Conservation (phyloP, 1,140 invertebrate species). For the Andricus grossulariae region DNA sequence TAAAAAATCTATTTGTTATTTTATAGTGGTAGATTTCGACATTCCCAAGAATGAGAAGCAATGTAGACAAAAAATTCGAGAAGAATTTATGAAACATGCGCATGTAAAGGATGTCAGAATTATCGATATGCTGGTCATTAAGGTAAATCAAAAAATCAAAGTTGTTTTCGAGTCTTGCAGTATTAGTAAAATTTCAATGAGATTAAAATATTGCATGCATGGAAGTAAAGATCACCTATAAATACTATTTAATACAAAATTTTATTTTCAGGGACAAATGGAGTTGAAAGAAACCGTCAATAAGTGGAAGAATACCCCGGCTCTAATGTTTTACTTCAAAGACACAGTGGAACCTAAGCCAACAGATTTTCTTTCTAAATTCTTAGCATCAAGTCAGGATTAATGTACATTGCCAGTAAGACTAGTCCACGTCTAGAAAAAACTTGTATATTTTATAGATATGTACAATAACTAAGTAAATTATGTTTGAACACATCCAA, state of each 20-base stretch:
- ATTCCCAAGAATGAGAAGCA: constrained; percentile 84
- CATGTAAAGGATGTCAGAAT: constrained; percentile 88
- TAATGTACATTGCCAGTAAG: constrained; percentile 36
- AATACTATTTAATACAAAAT: constrained; percentile 34
- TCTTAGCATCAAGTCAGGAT: constrained; percentile 81
- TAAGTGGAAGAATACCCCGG: constrained; percentile 91
- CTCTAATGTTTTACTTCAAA: constrained; percentile 92
- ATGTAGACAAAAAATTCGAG: constrained; percentile 84
- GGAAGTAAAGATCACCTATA: constrained; percentile 17
- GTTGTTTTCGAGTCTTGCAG: background rate
- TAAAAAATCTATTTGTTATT: background rate
- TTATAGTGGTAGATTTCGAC: constrained; percentile 86
- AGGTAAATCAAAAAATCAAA: constrained; percentile 78
- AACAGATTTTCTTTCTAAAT: constrained; percentile 95
- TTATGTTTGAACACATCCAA: constrained; percentile 33
- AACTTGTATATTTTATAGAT: constrained; percentile 30
- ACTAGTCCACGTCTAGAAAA: constrained; percentile 31
- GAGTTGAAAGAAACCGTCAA: constrained; percentile 91
- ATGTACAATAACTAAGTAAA: constrained; percentile 34
- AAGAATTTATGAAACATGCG: constrained; percentile 87
- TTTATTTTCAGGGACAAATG: constrained; percentile 89
- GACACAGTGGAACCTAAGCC: constrained; percentile 90
- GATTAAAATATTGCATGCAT: constrained; percentile 3
- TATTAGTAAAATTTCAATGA: constrained; percentile 20
- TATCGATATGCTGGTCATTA: constrained; percentile 93